phyloP scores from a whole-genome alignment of 2,113 vertebrate species.

The Coreoperca whiteheadi region DNA sequence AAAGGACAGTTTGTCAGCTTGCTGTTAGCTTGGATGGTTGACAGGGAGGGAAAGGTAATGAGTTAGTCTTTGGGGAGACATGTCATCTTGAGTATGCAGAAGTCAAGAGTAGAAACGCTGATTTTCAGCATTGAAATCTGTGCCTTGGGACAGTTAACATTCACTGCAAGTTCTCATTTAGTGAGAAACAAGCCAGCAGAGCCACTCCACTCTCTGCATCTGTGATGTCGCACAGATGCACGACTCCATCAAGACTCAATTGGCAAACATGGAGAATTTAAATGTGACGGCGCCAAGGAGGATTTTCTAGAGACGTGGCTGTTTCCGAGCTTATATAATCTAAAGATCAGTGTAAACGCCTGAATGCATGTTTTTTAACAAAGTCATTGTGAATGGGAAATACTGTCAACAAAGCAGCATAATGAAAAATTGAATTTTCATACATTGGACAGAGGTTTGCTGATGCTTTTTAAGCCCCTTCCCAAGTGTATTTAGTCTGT shows the following conservation, averaged over 20 bases:
- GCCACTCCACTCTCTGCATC: slow-evolving; percentile 19
- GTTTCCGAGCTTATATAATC: slow-evolving; percentile 56
- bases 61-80: slow-evolving; percentile 51
- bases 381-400: slow-evolving; percentile 10
- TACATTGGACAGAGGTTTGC: not conserved
- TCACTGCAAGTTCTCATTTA: slow-evolving; percentile 5
- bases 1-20: slow-evolving; percentile 52
- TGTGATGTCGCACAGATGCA: slow-evolving; percentile 34
- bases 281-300: slow-evolving; percentile 54
- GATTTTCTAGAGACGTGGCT: slow-evolving; percentile 43
- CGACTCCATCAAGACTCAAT: slow-evolving; percentile 35
- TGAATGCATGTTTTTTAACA: slow-evolving; percentile 29
- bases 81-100: slow-evolving; percentile 47
- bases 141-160: slow-evolving; percentile 27
- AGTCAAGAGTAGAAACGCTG: slow-evolving; percentile 16
- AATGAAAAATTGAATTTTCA: not conserved
- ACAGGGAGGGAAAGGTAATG: slow-evolving; percentile 54
- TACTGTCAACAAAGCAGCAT: slow-evolving; percentile 33
- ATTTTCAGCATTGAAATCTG: slow-evolving; percentile 36
- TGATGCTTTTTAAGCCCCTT: no score
- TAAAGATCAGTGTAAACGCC: slow-evolving; percentile 33
- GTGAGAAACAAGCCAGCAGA: slow-evolving; percentile 39
- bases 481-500: no score
- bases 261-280: slow-evolving; percentile 16
- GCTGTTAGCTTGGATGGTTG: slow-evolving; percentile 20